Percentiles rank a stretch among this genome's conserved stretches.
Conservation (phyloP, 2,888 invertebrate species). For the Xanthorhoe designata region DNA sequence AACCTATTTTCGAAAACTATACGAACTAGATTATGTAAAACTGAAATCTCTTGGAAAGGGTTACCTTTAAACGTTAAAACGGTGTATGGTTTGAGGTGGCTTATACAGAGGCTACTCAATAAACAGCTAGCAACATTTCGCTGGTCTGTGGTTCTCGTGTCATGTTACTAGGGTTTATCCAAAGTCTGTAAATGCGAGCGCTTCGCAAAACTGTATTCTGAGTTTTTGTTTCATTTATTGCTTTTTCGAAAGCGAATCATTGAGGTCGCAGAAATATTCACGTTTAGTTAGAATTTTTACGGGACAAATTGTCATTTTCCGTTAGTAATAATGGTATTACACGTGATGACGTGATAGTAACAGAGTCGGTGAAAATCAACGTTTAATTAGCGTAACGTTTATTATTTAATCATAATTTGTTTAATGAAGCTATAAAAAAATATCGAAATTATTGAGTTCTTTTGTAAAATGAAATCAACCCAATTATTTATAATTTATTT, state of each 20-base stretch:
- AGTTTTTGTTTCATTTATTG: conserved; percentile 33
- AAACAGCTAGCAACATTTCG: not conserved
- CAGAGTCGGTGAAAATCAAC: not conserved
- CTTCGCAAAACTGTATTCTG: conserved; percentile 44
- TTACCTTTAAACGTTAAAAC: not conserved
- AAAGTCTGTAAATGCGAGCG: conserved; percentile 50
- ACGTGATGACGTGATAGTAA: not conserved
- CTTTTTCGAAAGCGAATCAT: conserved; percentile 29
- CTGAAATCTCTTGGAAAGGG: not conserved
- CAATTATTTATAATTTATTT: no score
- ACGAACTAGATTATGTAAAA: not conserved
- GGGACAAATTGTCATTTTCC: not conserved
- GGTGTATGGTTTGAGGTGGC: not conserved
- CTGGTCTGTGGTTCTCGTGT: conserved; percentile 48
- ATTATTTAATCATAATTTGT: no score
- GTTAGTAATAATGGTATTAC: not conserved
- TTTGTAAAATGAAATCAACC: no score
- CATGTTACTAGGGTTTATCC: conserved; percentile 58
- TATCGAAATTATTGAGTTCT: no score
- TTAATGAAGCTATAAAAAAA: no score
- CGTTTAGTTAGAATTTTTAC: conserved; percentile 2
- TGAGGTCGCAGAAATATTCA: conserved; percentile 31
- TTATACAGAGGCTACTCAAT: not conserved
- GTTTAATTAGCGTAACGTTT: no score
- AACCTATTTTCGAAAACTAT: no score